These are phyloP conservation scores for Elephantulus edwardii DNA, from an alignment of 2,113 vertebrate genomes.

Conservation along the genomic window DNA sequence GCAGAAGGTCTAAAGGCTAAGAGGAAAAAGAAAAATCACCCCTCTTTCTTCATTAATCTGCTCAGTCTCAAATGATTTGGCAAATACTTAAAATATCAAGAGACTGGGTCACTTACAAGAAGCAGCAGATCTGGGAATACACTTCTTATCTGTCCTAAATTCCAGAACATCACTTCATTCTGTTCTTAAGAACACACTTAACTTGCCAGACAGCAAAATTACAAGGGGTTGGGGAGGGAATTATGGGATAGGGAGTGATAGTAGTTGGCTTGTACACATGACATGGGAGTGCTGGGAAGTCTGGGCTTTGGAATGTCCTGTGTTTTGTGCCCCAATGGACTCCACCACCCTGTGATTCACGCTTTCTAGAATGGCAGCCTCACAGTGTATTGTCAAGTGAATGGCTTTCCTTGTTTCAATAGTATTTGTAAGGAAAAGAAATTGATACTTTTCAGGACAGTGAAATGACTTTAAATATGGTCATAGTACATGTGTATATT, in stretches of 20 bases:
- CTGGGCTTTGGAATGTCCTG: neutral
- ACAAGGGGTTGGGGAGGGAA: neutral
- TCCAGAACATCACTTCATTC: slow-evolving; percentile 12
- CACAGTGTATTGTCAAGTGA: neutral
- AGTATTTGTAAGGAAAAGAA: slow-evolving; percentile 21
- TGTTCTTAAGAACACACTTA: neutral
- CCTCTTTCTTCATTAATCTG: slow-evolving; percentile 21
- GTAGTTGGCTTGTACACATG: neutral
- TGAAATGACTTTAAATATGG: slow-evolving; percentile 9
- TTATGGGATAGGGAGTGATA: too few species aligned
- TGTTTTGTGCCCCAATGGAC: neutral
- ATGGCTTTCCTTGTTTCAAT: neutral
- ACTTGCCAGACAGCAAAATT: neutral
- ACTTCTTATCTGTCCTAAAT: slow-evolving; percentile 19
- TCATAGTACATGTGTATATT: neutral
- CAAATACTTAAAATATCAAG: slow-evolving; percentile 55
- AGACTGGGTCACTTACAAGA: slow-evolving; percentile 46
- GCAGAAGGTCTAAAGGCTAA: neutral
- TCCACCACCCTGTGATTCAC: neutral
- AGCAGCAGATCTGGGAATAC: slow-evolving; percentile 38
- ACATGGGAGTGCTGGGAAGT: neutral
- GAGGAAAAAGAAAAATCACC: neutral
- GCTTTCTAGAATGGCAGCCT: neutral
- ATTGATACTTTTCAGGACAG: slow-evolving; percentile 12
- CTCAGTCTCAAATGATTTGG: slow-evolving; percentile 14